Evolutionary conservation across 2,797 vertebrate genomes (phyloP).

Genomic region (Falco naumanni): DNA sequence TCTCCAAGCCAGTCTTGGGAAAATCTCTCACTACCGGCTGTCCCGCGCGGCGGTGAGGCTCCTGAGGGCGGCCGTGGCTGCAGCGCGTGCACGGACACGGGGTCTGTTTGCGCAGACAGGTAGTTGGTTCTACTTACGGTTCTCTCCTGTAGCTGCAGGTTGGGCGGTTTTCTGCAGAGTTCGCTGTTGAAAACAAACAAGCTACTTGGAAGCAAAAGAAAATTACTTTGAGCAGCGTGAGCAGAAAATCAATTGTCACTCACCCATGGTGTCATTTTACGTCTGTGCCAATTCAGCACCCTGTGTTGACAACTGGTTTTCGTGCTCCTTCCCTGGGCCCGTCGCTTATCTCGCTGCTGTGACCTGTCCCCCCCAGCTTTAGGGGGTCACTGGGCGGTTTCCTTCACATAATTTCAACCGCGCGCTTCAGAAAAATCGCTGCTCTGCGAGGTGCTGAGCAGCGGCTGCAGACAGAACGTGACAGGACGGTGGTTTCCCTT

Average conservation of each 20-base stretch:
- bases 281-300: neutral
- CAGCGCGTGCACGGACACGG: neutral
- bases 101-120: accelerated
- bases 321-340: neutral
- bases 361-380: neutral
- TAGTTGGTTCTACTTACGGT: neutral
- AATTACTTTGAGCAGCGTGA: neutral
- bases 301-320: neutral
- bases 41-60: neutral
- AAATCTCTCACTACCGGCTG: neutral
- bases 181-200: neutral
- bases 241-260: neutral
- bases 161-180: neutral
- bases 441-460: neutral
- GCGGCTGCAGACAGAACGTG: neutral
- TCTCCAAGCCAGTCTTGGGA: neutral
- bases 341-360: neutral
- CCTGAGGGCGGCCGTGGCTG: neutral
- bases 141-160: neutral
- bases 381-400: neutral
- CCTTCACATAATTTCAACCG: neutral
- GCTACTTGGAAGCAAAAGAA: neutral
- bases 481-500: neutral
- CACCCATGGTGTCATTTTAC: neutral
- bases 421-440: neutral